A percentile compares a stretch with the other conserved stretches of the same genome.
phyloP scores from a whole-genome alignment of 2,888 invertebrate species.

The Synergus itoensis region DNA sequence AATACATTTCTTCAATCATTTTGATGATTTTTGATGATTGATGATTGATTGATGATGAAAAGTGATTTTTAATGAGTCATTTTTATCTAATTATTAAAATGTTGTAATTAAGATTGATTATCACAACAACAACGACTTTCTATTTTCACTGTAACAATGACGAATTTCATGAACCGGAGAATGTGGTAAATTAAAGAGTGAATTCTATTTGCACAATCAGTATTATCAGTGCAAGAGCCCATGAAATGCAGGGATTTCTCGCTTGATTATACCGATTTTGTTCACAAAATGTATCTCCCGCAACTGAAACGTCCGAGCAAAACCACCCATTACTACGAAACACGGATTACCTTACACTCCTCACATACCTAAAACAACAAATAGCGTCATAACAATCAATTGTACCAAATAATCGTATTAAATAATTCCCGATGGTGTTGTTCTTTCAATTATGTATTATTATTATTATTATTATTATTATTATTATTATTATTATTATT shows the following conservation, averaged over 20 bases:
- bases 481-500: too few species aligned
- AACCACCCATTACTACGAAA: slow-evolving; percentile 20
- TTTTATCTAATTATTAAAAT: too few species aligned
- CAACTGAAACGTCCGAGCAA: neutral
- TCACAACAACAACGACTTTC: neutral
- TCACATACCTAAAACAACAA: slow-evolving; percentile 14
- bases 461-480: neutral
- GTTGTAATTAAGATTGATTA: too few species aligned
- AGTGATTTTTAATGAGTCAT: too few species aligned
- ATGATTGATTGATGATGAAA: too few species aligned
- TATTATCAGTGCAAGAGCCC: neutral
- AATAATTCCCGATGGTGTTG: neutral
- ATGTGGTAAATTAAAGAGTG: neutral
- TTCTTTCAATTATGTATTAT: slow-evolving; percentile 1
- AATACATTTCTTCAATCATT: neutral
- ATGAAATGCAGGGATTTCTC: slow-evolving; percentile 15
- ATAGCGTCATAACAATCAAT: neutral
- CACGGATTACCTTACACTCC: slow-evolving; percentile 24
- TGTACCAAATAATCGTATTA: neutral
- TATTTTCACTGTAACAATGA: slow-evolving; percentile 16
- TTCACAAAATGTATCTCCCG: slow-evolving; percentile 15
- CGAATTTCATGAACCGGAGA: neutral
- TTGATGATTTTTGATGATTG: too few species aligned
- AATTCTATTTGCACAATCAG: neutral
- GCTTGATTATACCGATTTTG: slow-evolving; percentile 18